phyloP scores from a whole-genome alignment of 2,113 vertebrate genomes.

The Anoura caudifer region DNA sequence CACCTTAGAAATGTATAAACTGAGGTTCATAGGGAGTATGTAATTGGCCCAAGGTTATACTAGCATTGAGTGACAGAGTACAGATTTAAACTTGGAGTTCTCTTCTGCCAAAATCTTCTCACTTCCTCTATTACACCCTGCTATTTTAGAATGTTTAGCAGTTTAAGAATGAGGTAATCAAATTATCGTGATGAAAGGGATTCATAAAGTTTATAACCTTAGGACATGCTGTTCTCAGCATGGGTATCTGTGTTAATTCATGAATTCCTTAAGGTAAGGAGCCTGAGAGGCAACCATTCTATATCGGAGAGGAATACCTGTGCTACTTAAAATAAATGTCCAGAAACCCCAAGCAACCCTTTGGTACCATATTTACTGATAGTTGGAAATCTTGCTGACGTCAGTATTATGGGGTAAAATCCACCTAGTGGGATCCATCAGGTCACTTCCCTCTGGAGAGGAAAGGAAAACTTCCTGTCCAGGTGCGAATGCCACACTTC shows the following conservation, averaged over 20 bases:
- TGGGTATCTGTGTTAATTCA: background rate
- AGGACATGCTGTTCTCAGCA: background rate
- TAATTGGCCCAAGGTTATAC: background rate
- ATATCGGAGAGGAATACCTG: background rate
- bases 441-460: background rate
- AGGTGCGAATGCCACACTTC: background rate
- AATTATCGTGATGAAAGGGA: background rate
- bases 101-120: background rate
- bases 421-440: background rate
- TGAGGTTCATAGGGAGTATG: background rate
- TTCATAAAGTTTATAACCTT: background rate
- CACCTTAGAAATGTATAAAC: background rate
- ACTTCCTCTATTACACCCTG: background rate
- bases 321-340: conserved; percentile 1
- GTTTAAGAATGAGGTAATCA: background rate
- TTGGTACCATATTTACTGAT: background rate
- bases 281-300: background rate
- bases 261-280: background rate
- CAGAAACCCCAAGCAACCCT: background rate
- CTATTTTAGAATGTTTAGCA: background rate
- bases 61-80: background rate
- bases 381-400: background rate
- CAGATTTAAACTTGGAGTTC: background rate
- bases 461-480: background rate
- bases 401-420: background rate